Conservation (phyloP, 2,113 vertebrate genomes). For the Engraulis encrasicolus region DNA sequence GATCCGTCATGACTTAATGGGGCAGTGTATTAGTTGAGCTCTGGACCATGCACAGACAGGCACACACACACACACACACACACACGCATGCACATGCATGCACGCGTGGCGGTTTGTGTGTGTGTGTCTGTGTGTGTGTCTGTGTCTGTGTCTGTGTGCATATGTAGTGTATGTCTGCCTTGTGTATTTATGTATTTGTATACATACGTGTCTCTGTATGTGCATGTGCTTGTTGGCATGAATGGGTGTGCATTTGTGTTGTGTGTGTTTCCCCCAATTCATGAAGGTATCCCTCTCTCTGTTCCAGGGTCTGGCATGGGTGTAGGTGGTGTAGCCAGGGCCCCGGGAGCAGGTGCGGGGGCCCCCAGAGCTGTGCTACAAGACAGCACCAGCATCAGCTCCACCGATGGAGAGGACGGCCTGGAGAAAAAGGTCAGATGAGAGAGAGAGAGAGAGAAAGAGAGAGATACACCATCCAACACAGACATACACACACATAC, state of each 20-base stretch:
- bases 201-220: neutral
- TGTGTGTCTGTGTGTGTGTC: neutral
- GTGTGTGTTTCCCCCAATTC: conserved; percentile 19
- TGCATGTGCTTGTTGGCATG: too few relatives aligned
- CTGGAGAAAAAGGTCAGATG: conserved; percentile 79
- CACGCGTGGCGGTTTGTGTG: too few relatives aligned
- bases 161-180: neutral
- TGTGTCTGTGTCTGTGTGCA: too few relatives aligned
- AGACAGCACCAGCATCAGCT: conserved; percentile 84
- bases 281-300: neutral
- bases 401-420: conserved; percentile 84
- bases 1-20: conserved; percentile 54
- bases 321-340: conserved; percentile 74
- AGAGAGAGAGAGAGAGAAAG: neutral
- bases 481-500: neutral
- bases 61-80: too few relatives aligned
- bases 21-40: conserved; percentile 25
- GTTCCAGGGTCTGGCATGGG: conserved; percentile 71
- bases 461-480: neutral
- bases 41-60: neutral
- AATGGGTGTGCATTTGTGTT: neutral
- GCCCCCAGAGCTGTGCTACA: conserved; percentile 70
- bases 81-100: too few relatives aligned
- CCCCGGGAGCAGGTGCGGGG: conserved; percentile 60
- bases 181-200: neutral